Conservation (phyloP, 2,888 invertebrate genomes). For the Agonopterix subpropinquella region DNA sequence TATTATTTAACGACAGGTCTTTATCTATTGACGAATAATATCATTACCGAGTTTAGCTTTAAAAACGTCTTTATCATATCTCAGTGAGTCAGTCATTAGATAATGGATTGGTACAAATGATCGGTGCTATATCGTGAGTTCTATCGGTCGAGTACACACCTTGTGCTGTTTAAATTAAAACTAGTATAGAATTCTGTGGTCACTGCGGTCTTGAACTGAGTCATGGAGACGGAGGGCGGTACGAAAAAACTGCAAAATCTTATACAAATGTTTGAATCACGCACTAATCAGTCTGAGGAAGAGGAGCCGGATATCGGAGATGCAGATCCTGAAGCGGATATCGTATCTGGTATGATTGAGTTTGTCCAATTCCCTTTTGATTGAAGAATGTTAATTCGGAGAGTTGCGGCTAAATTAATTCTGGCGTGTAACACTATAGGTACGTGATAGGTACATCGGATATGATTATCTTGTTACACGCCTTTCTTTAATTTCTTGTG, state of each 20-base stretch:
- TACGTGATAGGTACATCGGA: too few species aligned
- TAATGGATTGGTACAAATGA: constrained; percentile 21
- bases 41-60: not conserved
- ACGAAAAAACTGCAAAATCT: constrained; percentile 42
- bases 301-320: constrained; percentile 31
- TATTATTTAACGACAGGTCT: not conserved
- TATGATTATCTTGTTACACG: too few species aligned
- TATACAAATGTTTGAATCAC: constrained; percentile 59
- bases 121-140: not conserved
- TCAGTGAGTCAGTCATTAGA: constrained; percentile 32
- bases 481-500: too few species aligned
- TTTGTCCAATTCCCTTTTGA: not conserved
- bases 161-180: not conserved
- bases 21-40: not conserved
- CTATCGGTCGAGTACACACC: not conserved
- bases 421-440: too few species aligned
- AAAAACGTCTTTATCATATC: constrained; percentile 45
- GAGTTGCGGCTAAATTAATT: too few species aligned
- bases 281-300: constrained; percentile 26
- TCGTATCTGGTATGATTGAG: constrained; percentile 25
- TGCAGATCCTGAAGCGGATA: constrained; percentile 27
- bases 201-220: not conserved
- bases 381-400: too few species aligned
- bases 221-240: not conserved
- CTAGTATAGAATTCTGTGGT: not conserved